These are phyloP conservation scores for Mastigias papua DNA, from an alignment of 30 jellyfish, hydroid and myxozoan species.

Conservation along the genomic window DNA sequence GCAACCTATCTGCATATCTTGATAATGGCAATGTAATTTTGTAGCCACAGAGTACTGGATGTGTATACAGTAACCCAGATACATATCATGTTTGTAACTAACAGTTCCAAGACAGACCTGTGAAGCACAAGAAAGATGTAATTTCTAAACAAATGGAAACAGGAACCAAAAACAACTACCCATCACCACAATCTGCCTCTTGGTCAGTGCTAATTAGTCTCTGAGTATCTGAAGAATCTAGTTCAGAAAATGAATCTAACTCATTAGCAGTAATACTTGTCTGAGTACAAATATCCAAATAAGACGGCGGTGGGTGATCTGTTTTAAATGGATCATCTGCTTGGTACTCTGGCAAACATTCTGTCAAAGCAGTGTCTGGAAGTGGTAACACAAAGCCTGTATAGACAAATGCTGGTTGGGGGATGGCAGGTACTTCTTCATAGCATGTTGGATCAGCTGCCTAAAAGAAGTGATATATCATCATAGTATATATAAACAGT, in stretches of 20 bases:
- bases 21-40: too few relatives aligned
- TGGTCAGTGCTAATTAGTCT: slow-evolving; percentile 69
- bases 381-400: slow-evolving; percentile 88
- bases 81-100: too few relatives aligned
- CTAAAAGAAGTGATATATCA: background rate
- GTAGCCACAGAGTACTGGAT: too few relatives aligned
- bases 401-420: slow-evolving; percentile 97
- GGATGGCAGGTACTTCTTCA: slow-evolving; percentile 98
- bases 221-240: slow-evolving; percentile 76
- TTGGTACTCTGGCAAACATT: slow-evolving; percentile 92
- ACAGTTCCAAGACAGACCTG: background rate
- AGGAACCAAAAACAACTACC: background rate
- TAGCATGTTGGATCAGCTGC: slow-evolving; percentile 82
- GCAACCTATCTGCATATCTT: too few relatives aligned
- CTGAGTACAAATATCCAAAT: slow-evolving; percentile 67
- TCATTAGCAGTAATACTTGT: slow-evolving; percentile 26
- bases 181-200: slow-evolving; percentile 31
- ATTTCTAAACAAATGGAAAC: background rate
- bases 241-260: slow-evolving; percentile 58
- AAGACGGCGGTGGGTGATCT: slow-evolving; percentile 95
- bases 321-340: slow-evolving; percentile 93
- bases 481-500: background rate
- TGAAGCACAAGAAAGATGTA: background rate
- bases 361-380: slow-evolving; percentile 79
- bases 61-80: too few relatives aligned